Conservation (phyloP, 1,140 invertebrate species). For the Drosophila albomicans region DNA sequence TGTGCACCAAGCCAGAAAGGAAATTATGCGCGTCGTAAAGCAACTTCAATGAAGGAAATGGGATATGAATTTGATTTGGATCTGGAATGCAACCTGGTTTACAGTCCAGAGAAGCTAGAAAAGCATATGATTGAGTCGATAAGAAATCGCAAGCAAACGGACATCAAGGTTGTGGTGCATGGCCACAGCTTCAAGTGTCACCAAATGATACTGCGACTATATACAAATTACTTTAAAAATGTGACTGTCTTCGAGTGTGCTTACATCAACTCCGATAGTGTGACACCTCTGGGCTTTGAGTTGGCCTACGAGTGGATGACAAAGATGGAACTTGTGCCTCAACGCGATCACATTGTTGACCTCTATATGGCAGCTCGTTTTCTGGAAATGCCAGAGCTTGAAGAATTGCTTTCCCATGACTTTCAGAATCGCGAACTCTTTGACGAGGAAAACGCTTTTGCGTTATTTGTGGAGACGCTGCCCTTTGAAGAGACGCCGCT, state of each 20-base stretch:
- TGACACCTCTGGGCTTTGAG: slow-evolving; percentile 88
- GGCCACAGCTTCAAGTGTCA: slow-evolving; percentile 57
- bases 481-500: slow-evolving; percentile 56
- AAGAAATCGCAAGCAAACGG: background rate
- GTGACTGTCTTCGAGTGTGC: background rate
- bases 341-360: slow-evolving; percentile 89
- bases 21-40: background rate
- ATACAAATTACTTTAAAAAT: slow-evolving; percentile 51
- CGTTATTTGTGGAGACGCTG: slow-evolving; percentile 88
- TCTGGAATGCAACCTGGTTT: background rate
- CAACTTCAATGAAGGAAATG: slow-evolving; percentile 19
- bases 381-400: slow-evolving; percentile 89
- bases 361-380: slow-evolving; percentile 89
- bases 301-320: slow-evolving; percentile 92
- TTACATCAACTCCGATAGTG: slow-evolving; percentile 45
- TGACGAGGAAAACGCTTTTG: slow-evolving; percentile 89
- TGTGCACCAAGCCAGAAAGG: background rate
- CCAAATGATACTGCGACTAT: slow-evolving; percentile 50
- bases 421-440: slow-evolving; percentile 89
- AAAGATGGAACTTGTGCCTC: slow-evolving; percentile 87
- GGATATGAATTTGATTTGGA: slow-evolving; percentile 6
- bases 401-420: slow-evolving; percentile 90
- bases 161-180: slow-evolving; percentile 34
- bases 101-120: background rate
- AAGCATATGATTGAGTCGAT: background rate